These are phyloP conservation scores for Brienomyrus brachyistius DNA, from an alignment of 2,113 vertebrate species.

Conservation along the genomic window DNA sequence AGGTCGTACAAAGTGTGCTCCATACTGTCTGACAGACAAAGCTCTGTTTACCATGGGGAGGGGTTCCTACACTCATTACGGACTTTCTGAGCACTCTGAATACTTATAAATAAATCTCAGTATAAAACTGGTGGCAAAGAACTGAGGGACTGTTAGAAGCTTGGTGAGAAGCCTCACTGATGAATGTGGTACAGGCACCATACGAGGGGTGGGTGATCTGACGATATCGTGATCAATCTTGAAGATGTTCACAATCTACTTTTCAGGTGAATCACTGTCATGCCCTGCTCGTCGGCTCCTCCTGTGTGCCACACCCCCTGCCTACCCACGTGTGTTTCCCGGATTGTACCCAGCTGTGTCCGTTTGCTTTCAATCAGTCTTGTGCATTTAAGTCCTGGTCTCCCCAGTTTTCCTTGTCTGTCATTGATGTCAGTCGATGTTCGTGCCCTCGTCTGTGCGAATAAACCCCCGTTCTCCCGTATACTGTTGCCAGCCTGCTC, in stretches of 20 bases:
- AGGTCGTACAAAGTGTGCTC: background rate
- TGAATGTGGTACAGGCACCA: background rate
- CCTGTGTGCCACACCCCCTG: too few species aligned
- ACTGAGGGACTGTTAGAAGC: background rate
- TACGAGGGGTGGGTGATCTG: background rate
- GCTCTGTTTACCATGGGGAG: background rate
- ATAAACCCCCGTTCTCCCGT: too few species aligned
- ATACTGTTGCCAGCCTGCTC: too few species aligned
- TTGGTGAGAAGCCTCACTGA: background rate
- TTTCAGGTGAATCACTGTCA: background rate
- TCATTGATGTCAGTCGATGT: too few species aligned
- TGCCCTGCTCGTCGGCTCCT: too few species aligned
- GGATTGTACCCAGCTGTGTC: too few species aligned
- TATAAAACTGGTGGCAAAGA: background rate
- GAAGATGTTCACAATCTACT: background rate
- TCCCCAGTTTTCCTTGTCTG: too few species aligned
- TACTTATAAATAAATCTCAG: background rate
- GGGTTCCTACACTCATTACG: background rate
- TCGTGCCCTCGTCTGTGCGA: too few species aligned
- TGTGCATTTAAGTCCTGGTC: too few species aligned
- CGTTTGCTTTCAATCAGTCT: too few species aligned
- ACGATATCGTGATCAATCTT: background rate
- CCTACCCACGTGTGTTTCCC: too few species aligned
- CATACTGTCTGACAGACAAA: background rate
- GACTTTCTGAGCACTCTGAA: background rate